Percentiles rank a stretch among this genome's conserved stretches.
Conservation (phyloP, 2,888 invertebrate species). For the Lathronympha strigana region DNA sequence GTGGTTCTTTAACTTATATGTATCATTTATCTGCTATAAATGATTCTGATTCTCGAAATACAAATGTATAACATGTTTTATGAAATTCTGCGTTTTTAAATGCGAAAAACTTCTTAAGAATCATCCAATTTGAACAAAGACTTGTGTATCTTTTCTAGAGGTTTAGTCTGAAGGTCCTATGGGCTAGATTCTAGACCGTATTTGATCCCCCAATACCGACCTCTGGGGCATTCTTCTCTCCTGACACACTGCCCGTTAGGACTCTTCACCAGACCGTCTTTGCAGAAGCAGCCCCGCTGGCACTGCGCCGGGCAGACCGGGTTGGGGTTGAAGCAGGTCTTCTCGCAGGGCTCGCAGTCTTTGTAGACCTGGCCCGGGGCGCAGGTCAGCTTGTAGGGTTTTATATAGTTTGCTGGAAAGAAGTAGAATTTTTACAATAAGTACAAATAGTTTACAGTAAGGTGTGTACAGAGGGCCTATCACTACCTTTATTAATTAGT, state of each 20-base stretch:
- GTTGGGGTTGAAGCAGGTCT: constrained; percentile 58
- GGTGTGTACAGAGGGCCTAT: too few relatives aligned
- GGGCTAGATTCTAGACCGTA: constrained; percentile 9
- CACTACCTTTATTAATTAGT: too few relatives aligned
- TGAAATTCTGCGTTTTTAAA: too few relatives aligned
- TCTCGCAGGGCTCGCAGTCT: constrained; percentile 59
- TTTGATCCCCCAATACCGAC: constrained; percentile 47
- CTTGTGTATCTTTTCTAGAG: too few relatives aligned
- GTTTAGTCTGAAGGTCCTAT: too few relatives aligned
- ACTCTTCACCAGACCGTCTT: constrained; percentile 57
- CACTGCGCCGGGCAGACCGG: constrained; percentile 56
- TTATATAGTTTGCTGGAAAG: constrained; percentile 38
- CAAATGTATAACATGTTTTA: too few relatives aligned
- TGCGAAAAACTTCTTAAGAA: too few relatives aligned
- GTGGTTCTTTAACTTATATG: too few relatives aligned
- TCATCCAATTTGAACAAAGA: too few relatives aligned
- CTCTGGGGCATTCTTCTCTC: constrained; percentile 61
- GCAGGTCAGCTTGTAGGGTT: constrained; percentile 54
- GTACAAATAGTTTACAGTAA: too few relatives aligned
- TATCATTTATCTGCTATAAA: too few relatives aligned
- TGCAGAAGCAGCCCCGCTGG: constrained; percentile 64
- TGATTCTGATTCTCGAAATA: too few relatives aligned
- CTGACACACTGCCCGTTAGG: constrained; percentile 60
- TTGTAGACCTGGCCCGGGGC: constrained; percentile 58
- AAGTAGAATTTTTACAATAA: background rate